These are phyloP conservation scores for Trilocha varians DNA, from an alignment of 2,888 invertebrate genomes.

Conservation along the genomic window DNA sequence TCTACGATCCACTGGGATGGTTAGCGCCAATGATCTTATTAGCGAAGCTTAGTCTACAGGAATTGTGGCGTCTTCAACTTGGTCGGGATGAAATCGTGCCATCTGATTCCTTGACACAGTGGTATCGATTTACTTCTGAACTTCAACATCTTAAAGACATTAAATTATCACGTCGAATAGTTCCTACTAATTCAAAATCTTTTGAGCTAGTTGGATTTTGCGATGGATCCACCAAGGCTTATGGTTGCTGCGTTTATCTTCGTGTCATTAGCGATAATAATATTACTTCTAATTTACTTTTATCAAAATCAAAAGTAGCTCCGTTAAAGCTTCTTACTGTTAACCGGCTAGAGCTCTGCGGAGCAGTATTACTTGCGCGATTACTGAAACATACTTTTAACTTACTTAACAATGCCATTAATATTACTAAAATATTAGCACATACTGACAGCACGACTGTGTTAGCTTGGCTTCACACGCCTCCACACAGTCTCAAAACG, in stretches of 20 bases:
- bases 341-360: background rate
- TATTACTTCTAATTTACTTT: background rate
- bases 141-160: background rate
- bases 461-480: background rate
- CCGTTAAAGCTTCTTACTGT: conserved; percentile 1
- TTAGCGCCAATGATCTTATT: background rate
- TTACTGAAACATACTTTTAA: background rate
- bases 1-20: background rate
- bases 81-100: background rate
- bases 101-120: no score
- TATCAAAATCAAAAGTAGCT: conserved; percentile 1
- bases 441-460: background rate
- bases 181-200: background rate
- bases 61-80: background rate
- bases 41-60: background rate
- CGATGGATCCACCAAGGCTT: background rate
- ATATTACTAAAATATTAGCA: background rate
- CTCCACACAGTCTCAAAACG: background rate
- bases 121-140: no score
- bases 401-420: background rate
- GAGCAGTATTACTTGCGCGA: background rate
- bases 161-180: background rate
- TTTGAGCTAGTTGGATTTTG: background rate
- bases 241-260: background rate
- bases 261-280: background rate